A percentile compares a stretch with the other conserved stretches of the same genome.
Evolutionary conservation across 2,888 invertebrate species (phyloP).

Genomic region (Drosophila pegasa): DNA sequence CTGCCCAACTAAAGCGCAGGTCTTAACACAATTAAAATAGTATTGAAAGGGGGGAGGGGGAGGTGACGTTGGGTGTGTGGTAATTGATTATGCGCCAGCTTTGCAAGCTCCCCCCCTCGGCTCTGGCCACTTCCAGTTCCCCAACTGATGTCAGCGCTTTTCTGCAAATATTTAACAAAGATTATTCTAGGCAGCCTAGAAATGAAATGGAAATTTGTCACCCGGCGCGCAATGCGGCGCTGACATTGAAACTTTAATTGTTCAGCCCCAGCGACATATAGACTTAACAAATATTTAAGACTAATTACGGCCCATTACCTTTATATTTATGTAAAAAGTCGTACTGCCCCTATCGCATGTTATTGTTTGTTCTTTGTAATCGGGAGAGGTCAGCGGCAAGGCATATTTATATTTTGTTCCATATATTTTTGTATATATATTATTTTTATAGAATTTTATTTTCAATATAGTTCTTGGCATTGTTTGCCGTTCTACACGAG

Average conservation of each 20-base stretch:
- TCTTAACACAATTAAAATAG: slow-evolving; percentile 49
- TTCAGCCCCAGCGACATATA: background rate
- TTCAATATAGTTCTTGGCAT: slow-evolving; percentile 1
- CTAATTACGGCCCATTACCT: slow-evolving; percentile 10
- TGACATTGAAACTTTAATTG: slow-evolving; percentile 43
- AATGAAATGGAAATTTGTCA: slow-evolving; percentile 40
- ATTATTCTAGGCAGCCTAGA: slow-evolving; percentile 17
- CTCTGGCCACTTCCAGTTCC: background rate
- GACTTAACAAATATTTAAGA: slow-evolving; percentile 2
- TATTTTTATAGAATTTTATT: background rate
- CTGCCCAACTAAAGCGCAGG: slow-evolving; percentile 6
- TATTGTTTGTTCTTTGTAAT: background rate
- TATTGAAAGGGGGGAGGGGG: background rate
- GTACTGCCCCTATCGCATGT: background rate
- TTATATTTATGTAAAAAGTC: background rate
- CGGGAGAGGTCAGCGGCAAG: background rate
- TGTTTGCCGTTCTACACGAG: background rate
- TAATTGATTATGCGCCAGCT: slow-evolving; percentile 44
- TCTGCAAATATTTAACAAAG: slow-evolving; percentile 30
- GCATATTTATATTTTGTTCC: background rate
- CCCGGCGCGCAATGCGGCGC: too few species aligned
- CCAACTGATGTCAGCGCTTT: slow-evolving; percentile 37
- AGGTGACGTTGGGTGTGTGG: slow-evolving; percentile 13
- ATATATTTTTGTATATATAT: background rate
- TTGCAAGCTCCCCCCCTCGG: slow-evolving; percentile 1